These are phyloP conservation scores for Hybognathus amarus DNA, from an alignment of 2,797 vertebrate genomes.

Conservation along the genomic window DNA sequence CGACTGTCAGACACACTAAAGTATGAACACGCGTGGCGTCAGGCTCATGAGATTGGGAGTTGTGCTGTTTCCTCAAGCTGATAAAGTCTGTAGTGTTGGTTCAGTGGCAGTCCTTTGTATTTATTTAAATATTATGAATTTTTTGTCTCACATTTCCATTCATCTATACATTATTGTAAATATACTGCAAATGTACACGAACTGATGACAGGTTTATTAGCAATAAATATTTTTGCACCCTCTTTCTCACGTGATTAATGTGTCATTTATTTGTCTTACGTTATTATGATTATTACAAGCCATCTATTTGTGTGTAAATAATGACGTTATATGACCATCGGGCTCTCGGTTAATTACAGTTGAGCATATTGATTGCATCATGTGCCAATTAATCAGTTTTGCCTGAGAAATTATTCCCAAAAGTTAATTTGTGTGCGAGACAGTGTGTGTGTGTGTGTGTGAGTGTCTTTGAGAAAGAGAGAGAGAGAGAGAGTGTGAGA, in stretches of 20 bases:
- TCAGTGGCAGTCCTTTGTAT: conserved; percentile 82
- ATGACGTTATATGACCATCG: neutral
- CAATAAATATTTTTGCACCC: conserved; percentile 93
- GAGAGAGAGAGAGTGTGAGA: too few species aligned
- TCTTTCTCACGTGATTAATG: conserved; percentile 49
- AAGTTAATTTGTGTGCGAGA: too few species aligned
- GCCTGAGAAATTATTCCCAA: neutral
- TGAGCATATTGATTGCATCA: too few species aligned
- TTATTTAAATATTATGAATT: conserved; percentile 83
- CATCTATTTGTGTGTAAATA: neutral
- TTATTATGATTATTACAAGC: neutral
- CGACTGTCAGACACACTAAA: neutral
- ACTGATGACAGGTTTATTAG: conserved; percentile 87
- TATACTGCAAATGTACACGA: conserved; percentile 85
- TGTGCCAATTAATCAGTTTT: neutral
- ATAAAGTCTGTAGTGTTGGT: conserved; percentile 76
- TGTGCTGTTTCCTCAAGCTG: conserved; percentile 62
- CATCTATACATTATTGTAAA: conserved; percentile 85
- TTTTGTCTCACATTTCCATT: conserved; percentile 80
- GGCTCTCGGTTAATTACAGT: neutral
- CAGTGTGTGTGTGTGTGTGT: too few species aligned
- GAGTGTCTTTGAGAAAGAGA: too few species aligned
- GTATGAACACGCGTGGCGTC: conserved; percentile 43
- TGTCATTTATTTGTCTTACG: neutral
- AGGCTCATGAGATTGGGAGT: conserved; percentile 68